A percentile compares a stretch with the other conserved stretches of the same genome.
These are phyloP conservation scores for Leucania comma DNA, from an alignment of 2,888 invertebrate genomes.

Conservation along the genomic window DNA sequence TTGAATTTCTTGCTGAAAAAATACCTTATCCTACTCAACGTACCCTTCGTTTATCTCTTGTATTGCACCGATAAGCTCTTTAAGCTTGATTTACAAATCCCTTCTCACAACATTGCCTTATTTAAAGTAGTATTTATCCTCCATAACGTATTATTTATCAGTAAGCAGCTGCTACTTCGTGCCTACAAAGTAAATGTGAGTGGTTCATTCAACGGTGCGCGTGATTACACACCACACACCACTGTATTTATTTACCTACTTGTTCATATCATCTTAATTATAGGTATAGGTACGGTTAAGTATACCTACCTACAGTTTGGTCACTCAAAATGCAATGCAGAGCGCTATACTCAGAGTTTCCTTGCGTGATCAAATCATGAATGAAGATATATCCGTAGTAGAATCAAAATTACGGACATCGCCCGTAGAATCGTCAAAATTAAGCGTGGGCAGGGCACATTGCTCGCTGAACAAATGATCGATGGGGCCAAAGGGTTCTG, in stretches of 20 bases:
- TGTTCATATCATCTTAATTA: neutral
- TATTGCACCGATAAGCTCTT: slow-evolving; percentile 53
- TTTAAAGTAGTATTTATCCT: slow-evolving; percentile 47
- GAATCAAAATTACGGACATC: no score
- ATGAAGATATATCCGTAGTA: no score
- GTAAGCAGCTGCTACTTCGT: slow-evolving; percentile 51
- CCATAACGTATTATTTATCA: slow-evolving; percentile 58
- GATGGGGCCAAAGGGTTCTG: no score
- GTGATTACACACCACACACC: slow-evolving; percentile 44
- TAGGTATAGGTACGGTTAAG: neutral
- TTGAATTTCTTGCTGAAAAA: neutral
- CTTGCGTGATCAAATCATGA: no score
- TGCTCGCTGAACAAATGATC: no score
- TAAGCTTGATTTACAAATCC: slow-evolving; percentile 54
- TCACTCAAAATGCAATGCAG: no score
- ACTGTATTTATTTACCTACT: slow-evolving; percentile 4
- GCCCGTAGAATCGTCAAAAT: no score
- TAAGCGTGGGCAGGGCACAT: no score
- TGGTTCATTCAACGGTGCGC: slow-evolving; percentile 40
- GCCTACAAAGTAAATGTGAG: slow-evolving; percentile 45
- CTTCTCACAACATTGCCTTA: slow-evolving; percentile 49
- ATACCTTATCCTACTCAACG: neutral
- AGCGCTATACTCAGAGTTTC: no score
- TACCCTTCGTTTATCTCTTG: slow-evolving; percentile 4
- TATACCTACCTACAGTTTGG: no score